Conservation (phyloP, 2,113 vertebrate genomes). For the Corynorhinus townsendii region DNA sequence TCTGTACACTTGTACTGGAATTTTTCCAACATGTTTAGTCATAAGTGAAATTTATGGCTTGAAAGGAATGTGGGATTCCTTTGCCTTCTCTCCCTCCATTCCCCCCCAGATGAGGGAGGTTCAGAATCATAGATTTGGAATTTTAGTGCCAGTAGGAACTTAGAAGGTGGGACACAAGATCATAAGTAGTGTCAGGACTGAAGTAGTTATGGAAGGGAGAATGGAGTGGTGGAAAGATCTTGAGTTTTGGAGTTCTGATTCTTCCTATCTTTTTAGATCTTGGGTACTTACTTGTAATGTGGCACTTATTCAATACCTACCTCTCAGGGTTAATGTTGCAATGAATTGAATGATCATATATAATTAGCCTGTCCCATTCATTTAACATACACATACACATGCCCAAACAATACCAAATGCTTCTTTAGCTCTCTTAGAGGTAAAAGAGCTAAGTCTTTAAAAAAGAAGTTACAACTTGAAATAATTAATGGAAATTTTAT, state of each 20-base stretch:
- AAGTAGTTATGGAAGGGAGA: not conserved
- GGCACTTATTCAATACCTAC: not conserved
- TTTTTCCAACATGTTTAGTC: not conserved
- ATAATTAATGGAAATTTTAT: slow-evolving; percentile 28
- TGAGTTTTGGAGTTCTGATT: not conserved
- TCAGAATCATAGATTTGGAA: slow-evolving; percentile 21
- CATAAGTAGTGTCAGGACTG: not conserved
- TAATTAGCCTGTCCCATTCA: not conserved
- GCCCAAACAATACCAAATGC: not conserved
- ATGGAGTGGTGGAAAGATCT: not conserved
- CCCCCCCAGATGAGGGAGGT: not conserved
- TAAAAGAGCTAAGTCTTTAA: not conserved
- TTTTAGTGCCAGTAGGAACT: not conserved
- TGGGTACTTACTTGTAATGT: not conserved
- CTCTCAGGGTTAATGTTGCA: not conserved
- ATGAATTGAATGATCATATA: not conserved
- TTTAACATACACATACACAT: not conserved
- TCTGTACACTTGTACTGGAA: not conserved
- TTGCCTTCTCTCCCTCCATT: not conserved
- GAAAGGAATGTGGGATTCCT: not conserved
- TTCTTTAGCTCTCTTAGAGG: not conserved
- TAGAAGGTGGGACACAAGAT: not conserved
- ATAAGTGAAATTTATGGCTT: not conserved
- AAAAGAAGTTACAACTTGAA: not conserved
- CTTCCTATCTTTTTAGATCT: not conserved